Base-by-base conservation (phyloP, 2,797 vertebrate genomes). In the Micromesistius poutassou region DNA sequence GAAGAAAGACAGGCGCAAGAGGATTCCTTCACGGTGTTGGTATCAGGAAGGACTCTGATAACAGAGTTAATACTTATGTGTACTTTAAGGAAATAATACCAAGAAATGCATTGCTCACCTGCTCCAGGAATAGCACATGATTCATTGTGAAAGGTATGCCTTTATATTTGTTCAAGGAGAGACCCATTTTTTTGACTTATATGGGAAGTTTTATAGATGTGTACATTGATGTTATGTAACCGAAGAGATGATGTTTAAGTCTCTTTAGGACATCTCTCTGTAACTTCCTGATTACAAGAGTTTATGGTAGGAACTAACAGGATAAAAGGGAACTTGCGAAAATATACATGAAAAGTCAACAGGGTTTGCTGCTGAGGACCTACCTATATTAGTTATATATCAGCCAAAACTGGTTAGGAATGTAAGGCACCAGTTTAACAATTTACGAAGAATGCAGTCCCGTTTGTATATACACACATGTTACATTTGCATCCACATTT, bases 211-310 rank as follows among this genome's bases (percentile, higher is more conserved):
- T 62, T 62, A 62, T n/a, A 62, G 55, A 62, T 62, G 55, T 25
- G 6, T 62, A 25, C 55, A 62, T 62, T 62, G 55, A n/a, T 62
- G 55, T 62, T 62, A 62, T 25, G 55, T 62, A 19, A 62, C n/a
- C 5, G 7, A 7, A 62, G 55, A 62, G 55, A 1, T 62, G 1
- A 22, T 25, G 55, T 62, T 25, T 8, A 1, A 25, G 22, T n/a
- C 55, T 19, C 16, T 19, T 19, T 5, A 50, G 7, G 25, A 28
- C 12, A 9, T 68, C 35, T 30, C 71, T 50, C 14, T 30, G 71
- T 12, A 42, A 79, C 55, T 83, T 83, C 81, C 79, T 76, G 31
- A 55, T 78, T 76, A 31, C 14, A 73, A 14, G 33, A 71, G 74
- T 71, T 66, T 75, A 78, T 79, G 46, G 76, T 28, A 72, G 68